A percentile compares a stretch with the other conserved stretches of the same genome.
These are phyloP conservation scores for Rhodeus uyekii DNA, from an alignment of 2,797 vertebrate genomes.

Conservation along the genomic window DNA sequence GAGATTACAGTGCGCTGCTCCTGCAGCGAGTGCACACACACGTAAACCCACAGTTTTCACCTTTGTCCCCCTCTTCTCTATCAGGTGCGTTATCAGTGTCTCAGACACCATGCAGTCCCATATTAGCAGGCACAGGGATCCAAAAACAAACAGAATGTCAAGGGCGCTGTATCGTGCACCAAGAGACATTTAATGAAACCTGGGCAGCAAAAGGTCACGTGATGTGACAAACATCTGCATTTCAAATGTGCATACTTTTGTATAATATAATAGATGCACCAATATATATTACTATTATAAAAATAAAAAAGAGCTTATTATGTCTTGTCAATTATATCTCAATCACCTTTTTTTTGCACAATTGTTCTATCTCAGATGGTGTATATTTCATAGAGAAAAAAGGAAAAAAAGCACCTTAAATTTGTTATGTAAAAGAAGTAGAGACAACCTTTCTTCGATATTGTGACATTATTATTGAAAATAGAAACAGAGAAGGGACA, in stretches of 20 bases:
- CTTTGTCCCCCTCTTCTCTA: not conserved
- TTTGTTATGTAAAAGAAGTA: not conserved
- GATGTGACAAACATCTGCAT: not conserved
- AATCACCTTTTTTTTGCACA: not conserved
- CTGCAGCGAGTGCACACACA: not conserved
- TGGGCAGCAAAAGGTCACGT: not conserved
- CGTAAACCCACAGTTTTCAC: not conserved
- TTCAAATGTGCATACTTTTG: not conserved
- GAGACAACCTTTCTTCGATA: not conserved
- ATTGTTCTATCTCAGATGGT: not conserved
- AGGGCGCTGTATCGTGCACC: constrained; percentile 1
- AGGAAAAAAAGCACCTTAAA: not conserved
- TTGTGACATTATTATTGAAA: not conserved
- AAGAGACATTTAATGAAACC: not conserved
- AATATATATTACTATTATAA: not conserved
- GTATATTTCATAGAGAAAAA: not conserved
- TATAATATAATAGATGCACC: not conserved
- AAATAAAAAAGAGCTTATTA: not conserved
- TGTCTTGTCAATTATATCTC: not conserved
- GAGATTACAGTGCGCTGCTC: constrained; percentile 43
- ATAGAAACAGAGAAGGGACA: not conserved
- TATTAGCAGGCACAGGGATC: not conserved
- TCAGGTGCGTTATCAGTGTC: not conserved
- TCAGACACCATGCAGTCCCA: constrained; percentile 20
- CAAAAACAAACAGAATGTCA: constrained; percentile 34